phyloP scores from a whole-genome alignment of 2,888 invertebrate species.

The Boloria euphrosyne region DNA sequence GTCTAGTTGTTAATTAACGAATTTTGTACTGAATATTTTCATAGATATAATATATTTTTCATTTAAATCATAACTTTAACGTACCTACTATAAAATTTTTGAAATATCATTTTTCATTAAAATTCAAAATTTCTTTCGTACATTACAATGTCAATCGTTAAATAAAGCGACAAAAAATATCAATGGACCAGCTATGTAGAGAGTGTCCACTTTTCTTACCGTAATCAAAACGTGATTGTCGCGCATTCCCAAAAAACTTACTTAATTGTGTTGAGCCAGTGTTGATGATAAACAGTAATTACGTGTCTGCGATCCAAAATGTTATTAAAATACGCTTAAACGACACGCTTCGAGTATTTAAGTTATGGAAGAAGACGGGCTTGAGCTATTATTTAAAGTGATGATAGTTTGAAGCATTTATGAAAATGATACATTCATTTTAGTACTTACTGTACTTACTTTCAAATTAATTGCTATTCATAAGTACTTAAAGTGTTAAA shows the following conservation, averaged over 20 bases:
- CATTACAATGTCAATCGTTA: constrained; percentile 7
- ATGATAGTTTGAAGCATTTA: constrained; percentile 36
- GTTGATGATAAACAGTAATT: constrained; percentile 80
- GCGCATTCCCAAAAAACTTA: constrained; percentile 70
- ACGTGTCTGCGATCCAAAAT: constrained; percentile 68
- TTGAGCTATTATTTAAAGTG: constrained; percentile 37
- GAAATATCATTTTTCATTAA: neutral
- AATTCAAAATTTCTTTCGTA: constrained; percentile 2
- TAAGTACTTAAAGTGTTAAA: neutral
- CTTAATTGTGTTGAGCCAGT: constrained; percentile 75
- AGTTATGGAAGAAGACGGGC: constrained; percentile 26
- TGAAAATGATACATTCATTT: constrained; percentile 31
- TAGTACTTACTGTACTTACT: neutral
- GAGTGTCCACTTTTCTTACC: constrained; percentile 65
- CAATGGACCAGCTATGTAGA: constrained; percentile 30
- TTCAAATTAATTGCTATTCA: neutral
- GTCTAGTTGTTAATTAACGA: too few species aligned
- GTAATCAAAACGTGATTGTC: constrained; percentile 79
- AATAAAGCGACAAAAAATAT: constrained; percentile 11
- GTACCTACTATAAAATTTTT: too few species aligned
- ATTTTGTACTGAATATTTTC: too few species aligned
- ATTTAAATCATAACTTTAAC: too few species aligned
- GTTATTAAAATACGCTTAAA: constrained; percentile 81
- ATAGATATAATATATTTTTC: too few species aligned
- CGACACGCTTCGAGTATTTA: constrained; percentile 53